Evolutionary conservation across 2,888 invertebrate species (phyloP).

Genomic region (Plagodis pulveraria): DNA sequence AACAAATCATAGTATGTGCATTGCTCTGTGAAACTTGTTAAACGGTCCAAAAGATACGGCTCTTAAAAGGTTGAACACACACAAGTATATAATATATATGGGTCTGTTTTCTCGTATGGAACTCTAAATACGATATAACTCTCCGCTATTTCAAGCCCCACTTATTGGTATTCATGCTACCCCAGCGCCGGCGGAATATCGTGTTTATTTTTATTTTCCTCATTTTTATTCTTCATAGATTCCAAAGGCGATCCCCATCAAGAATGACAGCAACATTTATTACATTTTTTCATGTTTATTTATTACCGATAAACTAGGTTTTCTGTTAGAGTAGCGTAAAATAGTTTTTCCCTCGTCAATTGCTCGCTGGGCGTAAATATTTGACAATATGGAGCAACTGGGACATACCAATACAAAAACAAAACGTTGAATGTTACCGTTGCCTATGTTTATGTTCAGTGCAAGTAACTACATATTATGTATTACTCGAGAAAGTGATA

Average conservation of each 20-base stretch:
- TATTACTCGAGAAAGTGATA: no score
- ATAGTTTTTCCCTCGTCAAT: conserved; percentile 65
- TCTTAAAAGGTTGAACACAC: not conserved
- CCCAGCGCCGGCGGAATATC: conserved; percentile 12
- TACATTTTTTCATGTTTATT: conserved; percentile 48
- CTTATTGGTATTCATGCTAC: conserved; percentile 28
- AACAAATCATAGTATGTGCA: no score
- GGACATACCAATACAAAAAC: conserved; percentile 43
- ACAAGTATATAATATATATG: not conserved
- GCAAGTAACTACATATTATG: no score
- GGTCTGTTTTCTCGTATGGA: not conserved
- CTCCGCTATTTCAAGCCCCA: conserved; percentile 7
- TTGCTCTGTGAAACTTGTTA: no score
- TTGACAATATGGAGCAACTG: conserved; percentile 52
- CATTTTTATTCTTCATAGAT: conserved; percentile 28
- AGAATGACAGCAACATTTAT: conserved; percentile 36
- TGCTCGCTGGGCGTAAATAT: conserved; percentile 56
- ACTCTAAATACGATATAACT: conserved; percentile 23
- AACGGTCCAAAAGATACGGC: no score
- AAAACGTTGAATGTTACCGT: conserved; percentile 24
- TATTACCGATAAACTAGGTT: conserved; percentile 49
- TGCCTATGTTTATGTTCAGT: conserved; percentile 7
- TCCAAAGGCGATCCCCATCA: conserved; percentile 26
- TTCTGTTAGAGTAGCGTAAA: conserved; percentile 49
- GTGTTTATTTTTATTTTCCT: conserved; percentile 29